Conservation (phyloP, 1,140 invertebrate species). For the Trypoxylus dichotomus region DNA sequence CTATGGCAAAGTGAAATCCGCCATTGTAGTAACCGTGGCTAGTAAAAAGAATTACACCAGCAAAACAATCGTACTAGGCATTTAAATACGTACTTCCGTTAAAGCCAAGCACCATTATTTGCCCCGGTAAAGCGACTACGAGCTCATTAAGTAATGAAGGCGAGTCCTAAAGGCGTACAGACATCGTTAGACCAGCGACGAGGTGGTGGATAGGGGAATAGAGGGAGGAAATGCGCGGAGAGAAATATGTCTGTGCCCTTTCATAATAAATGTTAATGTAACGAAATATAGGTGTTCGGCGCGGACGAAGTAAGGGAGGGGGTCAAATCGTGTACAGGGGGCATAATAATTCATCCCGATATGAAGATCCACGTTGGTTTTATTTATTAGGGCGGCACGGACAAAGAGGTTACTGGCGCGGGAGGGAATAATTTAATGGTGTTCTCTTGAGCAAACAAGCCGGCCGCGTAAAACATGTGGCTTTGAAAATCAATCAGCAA, state of each 20-base stretch:
- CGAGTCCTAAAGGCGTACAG: neutral
- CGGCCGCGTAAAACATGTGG: constrained; percentile 45
- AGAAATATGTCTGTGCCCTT: constrained; percentile 9
- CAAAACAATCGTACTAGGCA: neutral
- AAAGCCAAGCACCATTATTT: neutral
- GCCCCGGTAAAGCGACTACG: neutral
- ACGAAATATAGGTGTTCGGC: constrained; percentile 1
- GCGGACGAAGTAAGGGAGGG: neutral
- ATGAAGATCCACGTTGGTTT: constrained; percentile 36
- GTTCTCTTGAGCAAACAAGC: constrained; percentile 40
- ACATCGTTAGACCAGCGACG: neutral
- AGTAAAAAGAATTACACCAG: no score
- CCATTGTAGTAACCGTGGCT: no score
- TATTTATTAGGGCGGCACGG: constrained; percentile 37
- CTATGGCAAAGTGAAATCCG: no score
- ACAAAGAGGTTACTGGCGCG: constrained; percentile 37
- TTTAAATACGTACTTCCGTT: neutral
- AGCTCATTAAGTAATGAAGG: constrained; percentile 20
- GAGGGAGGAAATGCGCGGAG: neutral
- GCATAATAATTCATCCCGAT: constrained; percentile 40
- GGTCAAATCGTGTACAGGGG: constrained; percentile 30
- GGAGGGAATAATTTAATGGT: constrained; percentile 48
- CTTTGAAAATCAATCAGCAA: constrained; percentile 49
- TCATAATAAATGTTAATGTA: constrained; percentile 26
- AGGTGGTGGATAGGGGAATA: no score